phyloP scores from a whole-genome alignment of 2,797 vertebrate genomes.

The Scolopax rusticola region DNA sequence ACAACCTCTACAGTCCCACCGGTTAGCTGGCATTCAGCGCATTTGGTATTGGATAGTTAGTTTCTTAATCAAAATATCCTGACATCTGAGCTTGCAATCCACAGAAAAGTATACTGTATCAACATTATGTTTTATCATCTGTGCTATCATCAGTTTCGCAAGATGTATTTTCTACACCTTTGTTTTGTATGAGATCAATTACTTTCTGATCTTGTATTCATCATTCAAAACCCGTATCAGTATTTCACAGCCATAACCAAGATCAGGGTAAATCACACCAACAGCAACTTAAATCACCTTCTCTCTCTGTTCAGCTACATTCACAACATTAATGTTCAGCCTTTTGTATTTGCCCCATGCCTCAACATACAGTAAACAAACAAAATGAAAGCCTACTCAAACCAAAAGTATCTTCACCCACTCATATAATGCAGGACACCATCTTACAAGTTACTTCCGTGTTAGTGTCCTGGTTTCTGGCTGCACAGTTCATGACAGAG shows the following conservation, averaged over 20 bases:
- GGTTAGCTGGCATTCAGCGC: not conserved
- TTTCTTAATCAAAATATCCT: not conserved
- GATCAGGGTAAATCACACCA: not conserved
- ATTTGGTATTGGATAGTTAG: not conserved
- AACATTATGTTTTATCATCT: not conserved
- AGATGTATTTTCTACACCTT: not conserved
- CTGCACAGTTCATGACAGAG: not conserved
- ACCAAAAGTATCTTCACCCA: not conserved
- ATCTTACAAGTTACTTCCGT: not conserved
- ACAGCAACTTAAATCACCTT: not conserved
- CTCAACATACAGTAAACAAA: not conserved
- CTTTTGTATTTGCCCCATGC: not conserved
- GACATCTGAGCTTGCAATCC: not conserved
- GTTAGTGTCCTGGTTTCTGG: too few relatives aligned
- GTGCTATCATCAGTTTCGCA: not conserved
- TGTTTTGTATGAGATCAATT: not conserved
- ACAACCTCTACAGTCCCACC: fast-evolving
- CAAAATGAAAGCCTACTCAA: not conserved
- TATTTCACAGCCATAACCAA: not conserved
- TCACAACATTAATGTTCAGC: not conserved
- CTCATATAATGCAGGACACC: not conserved
- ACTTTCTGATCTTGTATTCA: not conserved
- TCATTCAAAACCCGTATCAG: not conserved
- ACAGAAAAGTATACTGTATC: not conserved
- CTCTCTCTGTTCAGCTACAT: not conserved